Percentiles rank a stretch among this genome's conserved stretches.
Evolutionary conservation across 2,888 invertebrate genomes (phyloP).

Genomic region (Orgyia antiqua): DNA sequence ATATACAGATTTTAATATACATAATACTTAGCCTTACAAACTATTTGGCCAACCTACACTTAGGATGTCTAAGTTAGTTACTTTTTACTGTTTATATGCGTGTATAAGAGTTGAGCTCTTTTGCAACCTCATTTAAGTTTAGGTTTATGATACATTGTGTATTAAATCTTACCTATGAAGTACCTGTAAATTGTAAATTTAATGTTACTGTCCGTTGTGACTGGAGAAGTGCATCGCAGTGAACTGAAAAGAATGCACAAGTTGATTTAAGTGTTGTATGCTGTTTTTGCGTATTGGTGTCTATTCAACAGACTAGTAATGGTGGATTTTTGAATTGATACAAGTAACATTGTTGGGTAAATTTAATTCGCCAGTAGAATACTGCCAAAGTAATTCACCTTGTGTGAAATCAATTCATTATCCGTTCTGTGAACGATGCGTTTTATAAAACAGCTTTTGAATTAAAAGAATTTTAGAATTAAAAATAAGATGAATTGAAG

Average conservation of each 20-base stretch:
- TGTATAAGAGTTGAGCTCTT: slow-evolving; percentile 67
- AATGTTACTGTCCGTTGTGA: slow-evolving; percentile 53
- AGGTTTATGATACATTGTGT: slow-evolving; percentile 64
- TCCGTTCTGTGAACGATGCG: slow-evolving; percentile 77
- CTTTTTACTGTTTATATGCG: slow-evolving; percentile 26
- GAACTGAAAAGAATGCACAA: slow-evolving; percentile 50
- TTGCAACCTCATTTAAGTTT: slow-evolving; percentile 63
- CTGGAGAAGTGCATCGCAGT: slow-evolving; percentile 65
- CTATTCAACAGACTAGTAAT: slow-evolving; percentile 50
- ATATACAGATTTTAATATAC: slow-evolving; percentile 1
- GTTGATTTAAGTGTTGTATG: slow-evolving; percentile 59
- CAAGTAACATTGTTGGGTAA: slow-evolving; percentile 45
- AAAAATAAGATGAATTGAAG: slow-evolving; percentile 64
- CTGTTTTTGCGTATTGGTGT: slow-evolving; percentile 67
- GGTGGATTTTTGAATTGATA: slow-evolving; percentile 64
- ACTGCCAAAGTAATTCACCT: slow-evolving; percentile 76
- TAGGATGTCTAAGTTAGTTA: slow-evolving; percentile 23
- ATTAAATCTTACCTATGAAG: slow-evolving; percentile 72
- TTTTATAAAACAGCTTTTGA: slow-evolving; percentile 66
- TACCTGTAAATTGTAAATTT: slow-evolving; percentile 77
- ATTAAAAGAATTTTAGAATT: slow-evolving; percentile 54
- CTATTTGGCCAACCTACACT: slow-evolving; percentile 17
- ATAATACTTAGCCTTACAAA: slow-evolving; percentile 10
- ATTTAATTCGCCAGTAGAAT: slow-evolving; percentile 61
- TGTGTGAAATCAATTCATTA: slow-evolving; percentile 67